Evolutionary conservation across 92 coral and sea anemone genomes (phyloP).

Genomic region (Parazoanthus swiftii): DNA sequence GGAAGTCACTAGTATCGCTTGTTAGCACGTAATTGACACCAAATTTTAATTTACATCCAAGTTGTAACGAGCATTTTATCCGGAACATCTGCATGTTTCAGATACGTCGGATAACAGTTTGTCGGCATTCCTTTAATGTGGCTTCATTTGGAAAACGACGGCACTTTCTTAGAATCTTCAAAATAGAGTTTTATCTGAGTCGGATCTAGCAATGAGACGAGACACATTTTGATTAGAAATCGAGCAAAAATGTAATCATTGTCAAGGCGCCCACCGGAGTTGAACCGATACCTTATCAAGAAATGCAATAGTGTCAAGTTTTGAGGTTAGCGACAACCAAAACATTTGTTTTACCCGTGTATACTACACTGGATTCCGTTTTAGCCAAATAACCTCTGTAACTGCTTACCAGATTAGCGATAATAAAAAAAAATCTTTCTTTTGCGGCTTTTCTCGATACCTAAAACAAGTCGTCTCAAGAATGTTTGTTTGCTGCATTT

Average conservation of each 20-base stretch:
- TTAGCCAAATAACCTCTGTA: too few relatives aligned
- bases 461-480: too few relatives aligned
- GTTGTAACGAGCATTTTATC: not conserved
- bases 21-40: slow-evolving; percentile 16
- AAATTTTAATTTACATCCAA: not conserved
- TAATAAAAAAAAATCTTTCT: too few relatives aligned
- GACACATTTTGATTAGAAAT: slow-evolving; percentile 3
- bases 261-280: slow-evolving; percentile 30
- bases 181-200: slow-evolving; percentile 15
- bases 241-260: not conserved
- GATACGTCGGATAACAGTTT: slow-evolving; percentile 3
- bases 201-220: slow-evolving; percentile 9
- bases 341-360: not conserved
- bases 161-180: not conserved
- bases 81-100: slow-evolving; percentile 5
- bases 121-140: slow-evolving; percentile 29
- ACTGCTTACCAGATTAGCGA: too few relatives aligned
- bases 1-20: not conserved
- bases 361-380: not conserved
- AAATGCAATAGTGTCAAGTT: not conserved
- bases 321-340: not conserved
- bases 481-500: too few relatives aligned
- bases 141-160: slow-evolving; percentile 7
- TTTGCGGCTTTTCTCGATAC: too few relatives aligned
- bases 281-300: not conserved